Percentiles rank a stretch among this genome's conserved stretches.
phyloP scores from a whole-genome alignment of 2,888 invertebrate genomes.

The Trichogramma dendrolimi region DNA sequence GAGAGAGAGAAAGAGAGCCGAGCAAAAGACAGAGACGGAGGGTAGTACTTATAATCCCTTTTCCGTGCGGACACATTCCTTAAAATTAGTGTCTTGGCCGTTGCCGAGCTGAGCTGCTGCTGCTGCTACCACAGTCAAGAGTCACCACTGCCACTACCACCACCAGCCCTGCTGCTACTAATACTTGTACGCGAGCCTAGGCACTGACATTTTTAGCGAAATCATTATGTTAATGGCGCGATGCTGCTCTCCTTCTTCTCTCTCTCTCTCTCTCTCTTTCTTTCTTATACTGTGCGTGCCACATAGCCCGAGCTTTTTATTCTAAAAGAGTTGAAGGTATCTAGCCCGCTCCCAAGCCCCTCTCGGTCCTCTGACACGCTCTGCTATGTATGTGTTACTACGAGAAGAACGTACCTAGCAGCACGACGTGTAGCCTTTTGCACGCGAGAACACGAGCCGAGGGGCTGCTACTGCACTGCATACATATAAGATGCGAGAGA shows the following conservation, averaged over 20 bases:
- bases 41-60: slow-evolving; percentile 23
- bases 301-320: too few species aligned
- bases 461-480: too few species aligned
- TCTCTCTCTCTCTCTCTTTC: not conserved
- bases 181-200: not conserved
- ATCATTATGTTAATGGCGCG: slow-evolving; percentile 29
- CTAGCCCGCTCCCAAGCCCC: too few species aligned
- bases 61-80: slow-evolving; percentile 17
- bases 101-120: not conserved
- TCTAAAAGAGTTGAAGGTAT: too few species aligned
- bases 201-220: slow-evolving; percentile 28
- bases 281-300: too few species aligned
- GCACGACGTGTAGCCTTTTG: too few species aligned
- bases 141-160: not conserved
- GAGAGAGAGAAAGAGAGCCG: not conserved
- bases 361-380: too few species aligned
- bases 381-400: too few species aligned
- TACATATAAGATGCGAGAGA: too few species aligned
- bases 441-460: too few species aligned
- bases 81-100: slow-evolving; percentile 29
- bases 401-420: too few species aligned
- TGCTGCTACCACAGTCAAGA: slow-evolving; percentile 5
- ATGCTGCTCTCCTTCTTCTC: slow-evolving; percentile 1
- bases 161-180: slow-evolving; percentile 6
- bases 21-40: not conserved